Base-by-base conservation (phyloP, 2,888 invertebrate species). In the Ormyrus labotus region DNA sequence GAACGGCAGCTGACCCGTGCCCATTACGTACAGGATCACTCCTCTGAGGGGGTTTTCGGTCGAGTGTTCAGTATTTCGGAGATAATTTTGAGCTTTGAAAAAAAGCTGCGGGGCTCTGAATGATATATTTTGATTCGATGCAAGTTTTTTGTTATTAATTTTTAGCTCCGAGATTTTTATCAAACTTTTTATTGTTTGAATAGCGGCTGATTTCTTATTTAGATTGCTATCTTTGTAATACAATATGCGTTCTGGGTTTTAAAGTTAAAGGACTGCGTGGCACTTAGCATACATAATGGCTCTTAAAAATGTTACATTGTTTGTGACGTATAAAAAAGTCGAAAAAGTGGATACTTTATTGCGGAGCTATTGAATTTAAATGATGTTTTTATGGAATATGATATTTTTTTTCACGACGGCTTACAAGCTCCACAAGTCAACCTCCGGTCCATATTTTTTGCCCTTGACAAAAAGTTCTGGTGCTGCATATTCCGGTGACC, bases 401-500 rank as follows among this genome's bases (percentile, higher is more conserved):
- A 77, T 61, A 68, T 71, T n/a, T 58, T 51, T 51, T 13, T 68
- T n/a, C 10, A 57, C 72, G 7, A 67, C 50, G 51, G 9, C 75
- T 81, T 70, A 95, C 95, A 95, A 91, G 91, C 95, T 96, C 96
- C 96, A 96, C 67, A 96, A 92, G 90, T 96, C 96, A 67, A 96
- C 94, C 90, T 95, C 95, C 8, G 95, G 94, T 63, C 95, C 95
- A 90, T 96, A 96, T 82, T 92, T 92, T 78, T 93, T 92, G 53
- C 94, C 94, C 85, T 93, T 93, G 19, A 94, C 92, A 88, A 96
- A 95, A 81, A 96, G 92, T 90, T 96, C 95, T 0, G 96, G 96
- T 61, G 96, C 95, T 2, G 95, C 96, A 90, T 96, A 96, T 91
- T 96, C 96, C 10, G 95, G 94, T 53, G 95, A 95, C 67, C 96